Evolutionary conservation across 1,140 invertebrate genomes (phyloP), one percentile per base, ranked within the genome.

Genomic region (Drosophila murphyi): DNA sequence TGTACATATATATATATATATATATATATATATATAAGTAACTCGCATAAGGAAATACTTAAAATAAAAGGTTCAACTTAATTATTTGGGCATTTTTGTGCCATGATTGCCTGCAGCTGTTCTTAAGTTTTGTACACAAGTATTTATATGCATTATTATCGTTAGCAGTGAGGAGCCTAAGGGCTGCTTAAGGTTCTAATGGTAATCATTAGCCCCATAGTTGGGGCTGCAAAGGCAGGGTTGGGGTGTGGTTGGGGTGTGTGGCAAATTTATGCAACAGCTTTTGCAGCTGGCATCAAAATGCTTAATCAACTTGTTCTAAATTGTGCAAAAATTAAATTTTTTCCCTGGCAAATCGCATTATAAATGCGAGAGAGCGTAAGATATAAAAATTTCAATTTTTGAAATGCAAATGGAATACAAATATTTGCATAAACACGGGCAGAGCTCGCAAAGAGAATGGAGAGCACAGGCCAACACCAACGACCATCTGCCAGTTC

Each of bases 391-490:
- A 86, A 78, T 81, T 85, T 85, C 82, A 86, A 85, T 85, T 85
- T 81, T 85, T 86, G 74, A 86, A 86, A 85, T 85, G 82, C 82
- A 85, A 85, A 85, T 85, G 82, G 82, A 86, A 85, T 72, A 86
- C 82, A 85, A 85, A 86, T 85, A 85, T 85, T 85, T 85, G 82
- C 82, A 85, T 86, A 86, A 85, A 80, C 59, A 86, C 65, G 52
- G 64, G 39, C 56, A 67, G 64, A 72, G 71, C 55, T 59, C 63
- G 60, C 75, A 72, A 54, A 47, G 63, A 63, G 73, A 75, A 75
- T 57, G 56, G 67, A 63, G 51, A 75, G 65, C 59, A 64, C 37
- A 54, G 48, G 62, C 35, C 72, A 8, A 43, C 10, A 43, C 20
- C 20, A 20, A 20, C 20, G 57, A 50, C 67, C 72, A 71, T 51